Evolutionary conservation across 64 coral and sea anemone genomes (phyloP), one percentile per base, ranked within the genome.

Genomic region (Montipora cactus): DNA sequence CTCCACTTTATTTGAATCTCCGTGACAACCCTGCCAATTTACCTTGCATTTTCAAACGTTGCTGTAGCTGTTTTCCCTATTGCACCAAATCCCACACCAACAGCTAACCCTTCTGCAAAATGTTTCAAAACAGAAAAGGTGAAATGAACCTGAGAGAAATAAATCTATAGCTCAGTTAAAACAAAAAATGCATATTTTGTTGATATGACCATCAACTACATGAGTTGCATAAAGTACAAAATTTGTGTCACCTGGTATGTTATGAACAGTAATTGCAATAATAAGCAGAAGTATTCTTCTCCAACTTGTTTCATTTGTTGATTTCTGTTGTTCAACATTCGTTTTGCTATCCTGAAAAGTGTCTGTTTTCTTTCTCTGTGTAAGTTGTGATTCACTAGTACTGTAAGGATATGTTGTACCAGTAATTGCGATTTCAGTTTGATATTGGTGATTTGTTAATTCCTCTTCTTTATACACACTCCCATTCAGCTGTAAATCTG

Each of bases 1-100:
- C 2, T 37, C 37, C 37, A 37, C 37, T 37, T 37, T 37, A 37
- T 2, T 37, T 37, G 37, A 37, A 37, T 37, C 37, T 37, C 1
- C 37, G 37, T 37, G 37, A 37, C 37, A 37, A 37, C 37, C 37
- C 37, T 37, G 37, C 2, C 37, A 37, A 37, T 37, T 37, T 81
- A 99, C 98, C 98, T 99, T 92, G 98, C 98, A 99, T 96, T 96
- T 85, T 96, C 98, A 89, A 99, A 96, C 77, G 98, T 99, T 82
- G 98, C 98, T 67, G 98, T 89, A 58, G 92, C 62, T 87, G 92
- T 76, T 78, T 99, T 99, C 57, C 98, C 95, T 52, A 99, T 95
- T 7, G 98, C 98, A 76, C 98, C 98, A 99, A 99, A 99, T 74
- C 94, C 98, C 90, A 99, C 98, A 13, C 98, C 98, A 69, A 99